Percentiles rank a stretch among this genome's conserved stretches.
These are phyloP conservation scores for Drosophila busckii DNA, from an alignment of 1,140 invertebrate species.

Conservation along the genomic window DNA sequence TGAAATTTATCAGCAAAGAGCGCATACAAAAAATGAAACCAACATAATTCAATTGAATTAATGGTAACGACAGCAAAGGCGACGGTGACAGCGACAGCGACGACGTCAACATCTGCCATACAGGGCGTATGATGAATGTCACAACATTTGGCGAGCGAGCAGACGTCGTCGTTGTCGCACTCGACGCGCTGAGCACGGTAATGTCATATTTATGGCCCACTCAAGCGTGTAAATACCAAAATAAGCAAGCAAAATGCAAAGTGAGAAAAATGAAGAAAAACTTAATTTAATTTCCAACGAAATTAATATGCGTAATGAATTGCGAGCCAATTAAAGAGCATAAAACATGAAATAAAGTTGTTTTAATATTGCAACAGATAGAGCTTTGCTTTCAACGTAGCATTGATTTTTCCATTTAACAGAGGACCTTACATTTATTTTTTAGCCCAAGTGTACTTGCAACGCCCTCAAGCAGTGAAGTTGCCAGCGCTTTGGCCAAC, in stretches of 20 bases:
- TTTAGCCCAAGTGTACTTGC: slow-evolving; percentile 38
- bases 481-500: slow-evolving; percentile 18
- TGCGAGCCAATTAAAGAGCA: too few relatives aligned
- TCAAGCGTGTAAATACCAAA: slow-evolving; percentile 9
- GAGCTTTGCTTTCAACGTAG: slow-evolving; percentile 12
- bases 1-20: slow-evolving; percentile 15
- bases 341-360: background rate
- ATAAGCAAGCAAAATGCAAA: background rate
- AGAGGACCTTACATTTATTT: too few relatives aligned
- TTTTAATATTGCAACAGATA: background rate
- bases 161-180: background rate
- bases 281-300: too few relatives aligned
- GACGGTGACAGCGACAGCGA: background rate
- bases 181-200: background rate
- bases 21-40: too few relatives aligned
- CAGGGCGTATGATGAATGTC: slow-evolving; percentile 38
- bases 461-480: slow-evolving; percentile 9
- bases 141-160: slow-evolving; percentile 15
- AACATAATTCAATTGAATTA: slow-evolving; percentile 50
- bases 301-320: too few relatives aligned
- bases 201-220: slow-evolving; percentile 26
- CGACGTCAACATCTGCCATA: background rate
- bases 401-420: slow-evolving; percentile 56
- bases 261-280: too few relatives aligned
- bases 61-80: slow-evolving; percentile 9